Conservation (phyloP, 2,888 invertebrate genomes). For the Nomada fabriciana region DNA sequence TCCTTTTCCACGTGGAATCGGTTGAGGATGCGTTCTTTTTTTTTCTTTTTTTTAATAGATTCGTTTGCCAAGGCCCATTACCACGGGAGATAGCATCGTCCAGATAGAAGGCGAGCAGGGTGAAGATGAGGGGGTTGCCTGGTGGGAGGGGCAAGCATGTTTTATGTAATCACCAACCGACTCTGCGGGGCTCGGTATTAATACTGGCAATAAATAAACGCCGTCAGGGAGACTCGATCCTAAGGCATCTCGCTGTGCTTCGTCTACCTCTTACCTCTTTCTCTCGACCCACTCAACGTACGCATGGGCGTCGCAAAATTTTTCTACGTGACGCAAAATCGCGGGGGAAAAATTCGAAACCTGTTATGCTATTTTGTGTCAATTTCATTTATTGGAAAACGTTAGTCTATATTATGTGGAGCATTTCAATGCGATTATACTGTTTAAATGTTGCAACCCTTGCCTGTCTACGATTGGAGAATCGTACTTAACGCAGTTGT, state of each 20-base stretch:
- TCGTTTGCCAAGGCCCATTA: conserved; percentile 67
- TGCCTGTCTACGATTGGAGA: no score
- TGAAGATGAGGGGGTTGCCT: conserved; percentile 57
- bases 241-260: conserved; percentile 64
- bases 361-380: background rate
- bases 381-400: background rate
- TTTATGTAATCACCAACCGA: conserved; percentile 80
- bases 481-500: no score
- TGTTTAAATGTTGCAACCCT: no score
- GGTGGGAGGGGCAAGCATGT: conserved; percentile 73
- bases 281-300: conserved; percentile 44
- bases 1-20: conserved; percentile 26
- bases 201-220: conserved; percentile 81
- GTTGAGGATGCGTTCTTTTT: conserved; percentile 11
- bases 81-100: conserved; percentile 56
- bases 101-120: conserved; percentile 54
- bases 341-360: background rate
- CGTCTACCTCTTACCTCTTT: conserved; percentile 52
- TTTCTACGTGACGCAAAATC: background rate
- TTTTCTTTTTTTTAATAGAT: conserved; percentile 59
- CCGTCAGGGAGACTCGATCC: conserved; percentile 72
- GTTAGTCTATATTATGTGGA: background rate
- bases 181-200: conserved; percentile 78
- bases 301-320: conserved; percentile 46
- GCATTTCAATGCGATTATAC: no score